These are phyloP conservation scores for Rhipidura dahli DNA, from an alignment of 2,113 vertebrate genomes.

Conservation along the genomic window DNA sequence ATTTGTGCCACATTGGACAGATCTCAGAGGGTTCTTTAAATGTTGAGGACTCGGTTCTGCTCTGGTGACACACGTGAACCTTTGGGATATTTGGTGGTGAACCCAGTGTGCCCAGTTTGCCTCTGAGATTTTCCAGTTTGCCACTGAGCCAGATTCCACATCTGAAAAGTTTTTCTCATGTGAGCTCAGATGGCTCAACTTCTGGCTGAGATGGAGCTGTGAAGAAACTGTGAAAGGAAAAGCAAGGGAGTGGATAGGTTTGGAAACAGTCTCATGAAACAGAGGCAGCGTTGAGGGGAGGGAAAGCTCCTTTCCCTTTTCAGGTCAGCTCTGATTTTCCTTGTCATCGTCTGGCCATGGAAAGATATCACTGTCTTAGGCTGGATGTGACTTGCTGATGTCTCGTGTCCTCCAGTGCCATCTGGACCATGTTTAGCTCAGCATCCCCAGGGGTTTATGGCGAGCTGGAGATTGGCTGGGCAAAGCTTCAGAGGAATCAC, in stretches of 20 bases:
- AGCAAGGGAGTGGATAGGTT: neutral
- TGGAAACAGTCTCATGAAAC: neutral
- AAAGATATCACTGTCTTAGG: neutral
- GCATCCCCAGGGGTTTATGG: constrained; percentile 14
- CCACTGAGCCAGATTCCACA: neutral
- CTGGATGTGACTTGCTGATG: constrained; percentile 8
- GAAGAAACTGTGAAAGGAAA: constrained; percentile 52
- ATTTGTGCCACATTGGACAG: neutral
- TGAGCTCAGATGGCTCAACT: constrained; percentile 42
- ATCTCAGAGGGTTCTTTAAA: neutral
- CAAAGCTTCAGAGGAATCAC: constrained; percentile 63
- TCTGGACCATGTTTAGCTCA: constrained; percentile 47
- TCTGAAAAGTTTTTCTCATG: neutral
- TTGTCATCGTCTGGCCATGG: neutral
- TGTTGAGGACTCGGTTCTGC: neutral
- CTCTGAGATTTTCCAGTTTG: neutral
- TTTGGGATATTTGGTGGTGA: neutral
- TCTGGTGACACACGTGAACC: neutral
- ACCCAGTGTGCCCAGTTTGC: neutral
- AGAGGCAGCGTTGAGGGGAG: neutral
- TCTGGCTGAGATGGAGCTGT: constrained; percentile 33
- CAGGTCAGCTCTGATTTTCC: neutral
- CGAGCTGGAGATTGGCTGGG: constrained; percentile 37
- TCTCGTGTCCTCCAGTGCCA: constrained; percentile 58
- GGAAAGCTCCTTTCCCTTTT: neutral